These are phyloP conservation scores for Rhagoletis pomonella DNA, from an alignment of 1,140 invertebrate genomes.

Conservation along the genomic window DNA sequence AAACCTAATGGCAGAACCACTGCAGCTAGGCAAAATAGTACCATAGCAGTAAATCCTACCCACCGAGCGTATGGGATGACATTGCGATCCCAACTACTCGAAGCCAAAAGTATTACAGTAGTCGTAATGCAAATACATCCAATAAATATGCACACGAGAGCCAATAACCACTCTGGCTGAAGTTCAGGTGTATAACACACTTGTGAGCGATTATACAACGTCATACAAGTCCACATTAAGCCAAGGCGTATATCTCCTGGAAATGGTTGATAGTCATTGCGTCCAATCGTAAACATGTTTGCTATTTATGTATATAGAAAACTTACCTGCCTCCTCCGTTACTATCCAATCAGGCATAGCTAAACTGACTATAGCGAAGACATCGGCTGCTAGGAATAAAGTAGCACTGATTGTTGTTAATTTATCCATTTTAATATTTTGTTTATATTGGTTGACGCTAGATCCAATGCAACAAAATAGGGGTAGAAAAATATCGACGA, in stretches of 20 bases:
- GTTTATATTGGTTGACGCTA: not conserved
- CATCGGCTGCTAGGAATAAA: constrained; percentile 92
- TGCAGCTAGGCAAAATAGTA: constrained; percentile 95
- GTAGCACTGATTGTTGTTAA: constrained; percentile 93
- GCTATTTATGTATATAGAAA: not conserved
- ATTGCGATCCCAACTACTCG: constrained; percentile 93
- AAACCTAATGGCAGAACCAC: constrained; percentile 98
- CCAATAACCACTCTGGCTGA: constrained; percentile 92
- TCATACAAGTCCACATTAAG: constrained; percentile 95
- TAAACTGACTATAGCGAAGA: constrained; percentile 94
- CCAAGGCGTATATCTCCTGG: constrained; percentile 89
- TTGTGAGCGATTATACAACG: constrained; percentile 90
- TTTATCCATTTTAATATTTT: constrained; percentile 85
- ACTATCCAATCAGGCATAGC: constrained; percentile 98
- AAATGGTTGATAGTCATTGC: not conserved
- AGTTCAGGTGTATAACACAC: constrained; percentile 91
- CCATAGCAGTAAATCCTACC: constrained; percentile 97
- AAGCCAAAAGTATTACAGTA: constrained; percentile 89
- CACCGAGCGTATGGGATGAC: constrained; percentile 94
- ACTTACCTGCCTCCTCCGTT: constrained; percentile 90
- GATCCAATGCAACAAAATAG: no score
- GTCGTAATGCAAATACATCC: constrained; percentile 95
- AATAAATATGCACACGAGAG: constrained; percentile 92
- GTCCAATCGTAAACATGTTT: not conserved
- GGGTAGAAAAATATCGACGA: no score